Base-by-base conservation (phyloP, 2,797 vertebrate genomes). In the Tachyglossus aculeatus region DNA sequence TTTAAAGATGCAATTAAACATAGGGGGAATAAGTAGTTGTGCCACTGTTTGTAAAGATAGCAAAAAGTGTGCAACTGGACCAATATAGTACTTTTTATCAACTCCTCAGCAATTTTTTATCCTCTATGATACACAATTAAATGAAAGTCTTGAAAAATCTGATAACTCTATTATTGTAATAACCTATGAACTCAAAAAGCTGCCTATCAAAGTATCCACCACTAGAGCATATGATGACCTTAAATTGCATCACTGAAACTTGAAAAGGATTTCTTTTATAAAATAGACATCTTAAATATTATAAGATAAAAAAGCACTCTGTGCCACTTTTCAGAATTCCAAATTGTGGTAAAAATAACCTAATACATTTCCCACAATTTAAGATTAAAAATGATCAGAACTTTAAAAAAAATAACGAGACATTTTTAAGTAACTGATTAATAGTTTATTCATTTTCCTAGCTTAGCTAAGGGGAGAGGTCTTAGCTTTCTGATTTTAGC, bases 1-100 rank as follows among this genome's bases (percentile, higher is more conserved):
- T 65, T 48, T 67, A 74, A 75, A 61, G 65, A 65, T 29, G 48
- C 13, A 67, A 58, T 70, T 70, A 65, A 50, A 33, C 27, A 58
- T 66, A 48, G 22, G 27, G 32, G 14, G 36, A 50, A 60, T 63
- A 48, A 58, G 40, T 38, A 27, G 47, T 27, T 65, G 54, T 60
- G 34, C 67, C 65, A 24, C n/a, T 67, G 47, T 45, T 50, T 67
- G 51, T 27, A 65, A 79, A 71, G 10, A 52, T 21, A 48, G 34
- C 57, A 27, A 13, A 61, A 85, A 61, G 74, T 34, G 36, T 5
- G 18, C 72, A 74, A 64, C 7, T 27, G 50, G 12, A 39, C n/a
- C 40, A n/a, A 52, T 32, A 22, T n/a, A 60, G n/a, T 38, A 34
- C 19, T 36, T 41, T 29, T 19, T 34, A 54, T 50, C 47, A 50